Evolutionary conservation across 2,797 vertebrate genomes (phyloP).

Genomic region (Oreortyx pictus): DNA sequence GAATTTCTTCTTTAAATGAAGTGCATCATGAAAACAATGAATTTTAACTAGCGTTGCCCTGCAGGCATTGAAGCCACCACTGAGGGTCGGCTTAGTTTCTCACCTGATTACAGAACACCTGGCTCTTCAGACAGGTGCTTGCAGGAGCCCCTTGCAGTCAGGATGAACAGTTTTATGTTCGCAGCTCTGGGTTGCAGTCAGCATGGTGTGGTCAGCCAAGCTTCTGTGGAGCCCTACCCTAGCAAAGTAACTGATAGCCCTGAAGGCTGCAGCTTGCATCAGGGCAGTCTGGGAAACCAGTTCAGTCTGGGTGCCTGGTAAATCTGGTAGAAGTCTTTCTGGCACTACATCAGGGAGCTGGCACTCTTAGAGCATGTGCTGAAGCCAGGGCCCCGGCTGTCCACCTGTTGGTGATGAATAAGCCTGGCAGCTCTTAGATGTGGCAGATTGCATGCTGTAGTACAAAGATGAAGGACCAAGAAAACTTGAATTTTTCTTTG

Average conservation of each 20-base stretch:
- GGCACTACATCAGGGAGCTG: not conserved
- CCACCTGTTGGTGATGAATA: not conserved
- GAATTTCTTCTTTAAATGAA: slow-evolving; percentile 14
- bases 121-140: not conserved
- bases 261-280: accelerated
- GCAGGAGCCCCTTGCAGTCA: not conserved
- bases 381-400: not conserved
- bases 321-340: not conserved
- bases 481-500: not conserved
- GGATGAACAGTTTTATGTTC: not conserved
- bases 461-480: not conserved
- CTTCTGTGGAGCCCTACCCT: not conserved
- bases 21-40: not conserved
- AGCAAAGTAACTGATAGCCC: not conserved
- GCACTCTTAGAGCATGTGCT: not conserved
- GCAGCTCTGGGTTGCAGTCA: not conserved
- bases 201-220: not conserved
- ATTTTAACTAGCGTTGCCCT: not conserved
- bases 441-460: not conserved
- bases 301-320: not conserved
- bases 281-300: not conserved
- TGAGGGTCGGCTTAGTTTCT: not conserved
- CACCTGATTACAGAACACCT: not conserved
- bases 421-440: not conserved
- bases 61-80: not conserved